Evolutionary conservation across 64 coral and sea anemone species (phyloP).

Genomic region (Porites australiensis): DNA sequence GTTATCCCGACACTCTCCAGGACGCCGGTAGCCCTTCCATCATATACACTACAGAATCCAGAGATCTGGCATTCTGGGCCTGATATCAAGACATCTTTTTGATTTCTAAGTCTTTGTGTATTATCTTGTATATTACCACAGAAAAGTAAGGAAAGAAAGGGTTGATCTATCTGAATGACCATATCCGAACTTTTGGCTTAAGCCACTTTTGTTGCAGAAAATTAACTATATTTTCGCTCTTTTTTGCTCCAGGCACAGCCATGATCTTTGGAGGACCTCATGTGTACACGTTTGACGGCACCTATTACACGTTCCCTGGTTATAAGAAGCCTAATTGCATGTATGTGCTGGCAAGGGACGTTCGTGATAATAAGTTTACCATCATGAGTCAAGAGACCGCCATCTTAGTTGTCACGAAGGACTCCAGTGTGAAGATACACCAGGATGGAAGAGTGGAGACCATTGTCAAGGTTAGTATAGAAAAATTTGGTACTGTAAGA

Average conservation of each 20-base stretch:
- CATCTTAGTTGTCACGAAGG: constrained; percentile 83
- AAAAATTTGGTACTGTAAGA: too few species aligned
- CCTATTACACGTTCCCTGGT: constrained; percentile 90
- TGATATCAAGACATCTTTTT: too few species aligned
- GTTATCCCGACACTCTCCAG: too few species aligned
- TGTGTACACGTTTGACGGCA: constrained; percentile 93
- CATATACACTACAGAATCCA: too few species aligned
- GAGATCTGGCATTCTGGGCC: too few species aligned
- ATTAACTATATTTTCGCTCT: not conserved
- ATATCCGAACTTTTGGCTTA: too few species aligned
- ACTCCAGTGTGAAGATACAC: constrained; percentile 89
- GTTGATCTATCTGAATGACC: too few species aligned
- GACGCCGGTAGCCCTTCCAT: not conserved
- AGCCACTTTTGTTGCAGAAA: too few species aligned
- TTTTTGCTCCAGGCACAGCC: constrained; percentile 72
- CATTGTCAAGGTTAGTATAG: constrained; percentile 63
- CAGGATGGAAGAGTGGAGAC: constrained; percentile 78
- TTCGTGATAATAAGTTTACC: constrained; percentile 91
- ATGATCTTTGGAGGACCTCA: constrained; percentile 97
- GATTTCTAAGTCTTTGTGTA: too few species aligned
- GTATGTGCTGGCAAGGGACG: constrained; percentile 89
- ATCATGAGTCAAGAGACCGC: constrained; percentile 96
- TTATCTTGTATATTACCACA: too few species aligned
- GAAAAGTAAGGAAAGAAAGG: not conserved
- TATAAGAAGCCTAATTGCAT: constrained; percentile 87